Evolutionary conservation across 1,140 invertebrate genomes (phyloP).

Genomic region (Samia ricini): DNA sequence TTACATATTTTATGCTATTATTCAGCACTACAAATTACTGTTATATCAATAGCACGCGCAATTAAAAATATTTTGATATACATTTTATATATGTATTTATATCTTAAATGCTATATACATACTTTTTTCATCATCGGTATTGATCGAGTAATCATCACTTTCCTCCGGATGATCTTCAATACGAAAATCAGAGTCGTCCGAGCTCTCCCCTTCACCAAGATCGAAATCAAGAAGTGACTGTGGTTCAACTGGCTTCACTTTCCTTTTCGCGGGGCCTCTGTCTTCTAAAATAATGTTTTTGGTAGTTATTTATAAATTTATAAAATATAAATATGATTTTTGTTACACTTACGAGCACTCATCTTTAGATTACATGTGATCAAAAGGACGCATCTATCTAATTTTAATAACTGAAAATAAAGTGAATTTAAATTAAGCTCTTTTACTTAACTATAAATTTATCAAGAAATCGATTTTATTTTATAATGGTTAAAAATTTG

Average conservation of each 20-base stretch:
- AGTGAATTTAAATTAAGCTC: no score
- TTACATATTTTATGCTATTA: no score
- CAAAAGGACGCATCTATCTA: no score
- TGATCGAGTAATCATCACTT: slow-evolving; percentile 82
- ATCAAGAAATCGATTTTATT: no score
- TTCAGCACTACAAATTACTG: no score
- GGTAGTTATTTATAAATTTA: background rate
- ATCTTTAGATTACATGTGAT: slow-evolving; percentile 1
- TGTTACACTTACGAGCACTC: slow-evolving; percentile 2
- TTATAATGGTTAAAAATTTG: no score
- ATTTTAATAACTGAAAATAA: no score
- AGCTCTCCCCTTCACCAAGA: slow-evolving; percentile 93
- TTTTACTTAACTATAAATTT: no score
- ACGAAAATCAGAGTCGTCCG: slow-evolving; percentile 96
- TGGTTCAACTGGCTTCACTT: slow-evolving; percentile 90
- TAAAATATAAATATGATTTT: background rate
- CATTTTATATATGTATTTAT: background rate
- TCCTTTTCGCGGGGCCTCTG: slow-evolving; percentile 90
- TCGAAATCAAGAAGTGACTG: slow-evolving; percentile 90
- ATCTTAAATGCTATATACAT: slow-evolving; percentile 16
- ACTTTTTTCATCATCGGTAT: slow-evolving; percentile 77
- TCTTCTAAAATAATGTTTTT: slow-evolving; percentile 80
- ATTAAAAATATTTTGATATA: no score
- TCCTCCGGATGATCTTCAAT: slow-evolving; percentile 92
- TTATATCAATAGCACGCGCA: no score